phyloP scores from a whole-genome alignment of 1,140 invertebrate species.

The Ceratitis capitata region DNA sequence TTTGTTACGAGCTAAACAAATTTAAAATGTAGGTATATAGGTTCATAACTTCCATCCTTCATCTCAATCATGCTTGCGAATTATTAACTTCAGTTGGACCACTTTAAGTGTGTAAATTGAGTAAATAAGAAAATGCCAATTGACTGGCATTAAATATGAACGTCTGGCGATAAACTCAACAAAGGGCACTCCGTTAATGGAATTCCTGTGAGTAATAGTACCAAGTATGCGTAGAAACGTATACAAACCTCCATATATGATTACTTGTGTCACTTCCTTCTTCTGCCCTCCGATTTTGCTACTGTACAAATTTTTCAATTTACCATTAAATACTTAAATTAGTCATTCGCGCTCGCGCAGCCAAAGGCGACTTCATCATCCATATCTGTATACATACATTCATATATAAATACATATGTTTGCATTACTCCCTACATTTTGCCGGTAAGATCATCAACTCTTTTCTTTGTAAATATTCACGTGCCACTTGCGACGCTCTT shows the following conservation, averaged over 20 bases:
- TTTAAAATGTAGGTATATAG: too few species aligned
- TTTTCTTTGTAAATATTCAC: neutral
- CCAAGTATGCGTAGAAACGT: neutral
- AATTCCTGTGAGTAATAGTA: neutral
- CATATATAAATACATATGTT: too few species aligned
- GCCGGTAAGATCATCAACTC: neutral
- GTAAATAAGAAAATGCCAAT: neutral
- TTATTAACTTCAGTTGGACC: too few species aligned
- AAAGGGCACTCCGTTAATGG: neutral
- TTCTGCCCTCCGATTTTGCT: neutral
- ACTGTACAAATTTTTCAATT: conserved; percentile 15
- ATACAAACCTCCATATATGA: neutral
- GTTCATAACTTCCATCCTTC: too few species aligned
- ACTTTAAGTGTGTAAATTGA: neutral
- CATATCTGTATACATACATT: neutral
- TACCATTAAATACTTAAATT: conserved; percentile 24
- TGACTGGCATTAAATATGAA: neutral
- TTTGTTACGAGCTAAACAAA: too few species aligned
- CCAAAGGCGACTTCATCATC: neutral
- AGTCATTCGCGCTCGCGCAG: conserved; percentile 31
- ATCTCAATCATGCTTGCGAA: too few species aligned
- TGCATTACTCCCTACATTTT: neutral
- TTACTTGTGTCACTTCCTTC: neutral
- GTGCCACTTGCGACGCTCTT: neutral
- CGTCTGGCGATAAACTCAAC: neutral